Base-by-base conservation (phyloP, 1,140 invertebrate species). In the Bombyx mori region DNA sequence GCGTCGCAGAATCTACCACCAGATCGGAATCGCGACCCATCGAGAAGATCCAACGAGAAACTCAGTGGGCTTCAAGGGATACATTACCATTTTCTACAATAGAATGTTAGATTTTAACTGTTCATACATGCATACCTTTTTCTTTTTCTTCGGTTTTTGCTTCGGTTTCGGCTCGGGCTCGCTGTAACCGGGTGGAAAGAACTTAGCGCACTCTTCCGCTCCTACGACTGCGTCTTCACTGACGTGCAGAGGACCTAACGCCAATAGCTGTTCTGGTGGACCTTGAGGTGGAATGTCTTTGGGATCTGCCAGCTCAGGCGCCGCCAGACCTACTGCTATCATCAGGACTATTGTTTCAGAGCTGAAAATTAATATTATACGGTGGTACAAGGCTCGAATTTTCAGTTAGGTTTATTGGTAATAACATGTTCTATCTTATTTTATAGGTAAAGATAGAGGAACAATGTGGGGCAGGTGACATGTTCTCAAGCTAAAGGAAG, bases 271-370 rank as follows among this genome's bases (percentile, higher is more conserved):
- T 3, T 67, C 62, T 0, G 81, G 81, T 0, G 76, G 71, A 2
- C 69, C 77, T 8, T 60, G 56, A 0, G 71, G 68, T 1, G 63
- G 57, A 0, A 68, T 54, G 0, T 69, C 71, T 5, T 63, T 54
- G 8, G 78, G 70, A 2, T 75, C 76, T 0, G 69, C 75, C 8
- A 81, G 79, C 54, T 52, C 89, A 57, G 60, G 88, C 6, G 91
- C 87, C 1, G 78, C 81, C 3, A 80, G 78, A 52, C 82, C 88
- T 75, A 86, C 89, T 3, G 88, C 83, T 48, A 92, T 74, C 87
- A 91, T 91, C 3, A 92, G 64, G 4, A 92, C 84, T 46, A 92
- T 81, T 60, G 91, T 92, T 70, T 92, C 91, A 58, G 88, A 89
- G 61, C 91, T 92, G 67, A 12, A 73, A 54, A 12, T 0, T 2